Conservation (phyloP, 1,140 invertebrate species). For the Choristoneura fumiferana region DNA sequence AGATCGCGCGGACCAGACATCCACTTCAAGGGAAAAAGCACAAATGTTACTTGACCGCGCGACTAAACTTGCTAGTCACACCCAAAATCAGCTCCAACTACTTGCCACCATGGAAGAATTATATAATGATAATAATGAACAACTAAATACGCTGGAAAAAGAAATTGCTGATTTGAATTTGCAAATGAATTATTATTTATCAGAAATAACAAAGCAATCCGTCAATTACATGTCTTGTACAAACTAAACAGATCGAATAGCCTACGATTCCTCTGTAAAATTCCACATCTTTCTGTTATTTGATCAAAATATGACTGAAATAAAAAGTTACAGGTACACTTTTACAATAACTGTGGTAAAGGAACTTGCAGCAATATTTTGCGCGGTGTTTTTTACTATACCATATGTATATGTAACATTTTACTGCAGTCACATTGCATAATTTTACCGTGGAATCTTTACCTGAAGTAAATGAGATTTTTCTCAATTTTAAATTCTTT, state of each 20-base stretch:
- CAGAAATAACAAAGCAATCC: conserved; percentile 77
- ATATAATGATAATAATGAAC: conserved; percentile 75
- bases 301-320: no score
- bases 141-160: conserved; percentile 69
- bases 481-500: conserved; percentile 19
- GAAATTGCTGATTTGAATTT: conserved; percentile 75
- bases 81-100: conserved; percentile 86
- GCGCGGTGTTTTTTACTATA: no score
- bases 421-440: no score
- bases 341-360: no score
- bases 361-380: no score
- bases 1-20: conserved; percentile 74
- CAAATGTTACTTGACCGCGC: conserved; percentile 86
- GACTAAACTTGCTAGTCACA: conserved; percentile 86
- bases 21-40: conserved; percentile 83
- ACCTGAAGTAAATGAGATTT: not conserved
- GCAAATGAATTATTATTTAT: conserved; percentile 74
- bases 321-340: no score
- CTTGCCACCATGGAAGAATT: conserved; percentile 80
- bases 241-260: conserved; percentile 41
- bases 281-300: no score
- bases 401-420: no score
- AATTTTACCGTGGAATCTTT: no score
- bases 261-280: no score
- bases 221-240: conserved; percentile 76